Percentiles rank a stretch among this genome's conserved stretches.
Conservation (phyloP, 1,140 invertebrate species). For the Zaprionus tsacasi region DNA sequence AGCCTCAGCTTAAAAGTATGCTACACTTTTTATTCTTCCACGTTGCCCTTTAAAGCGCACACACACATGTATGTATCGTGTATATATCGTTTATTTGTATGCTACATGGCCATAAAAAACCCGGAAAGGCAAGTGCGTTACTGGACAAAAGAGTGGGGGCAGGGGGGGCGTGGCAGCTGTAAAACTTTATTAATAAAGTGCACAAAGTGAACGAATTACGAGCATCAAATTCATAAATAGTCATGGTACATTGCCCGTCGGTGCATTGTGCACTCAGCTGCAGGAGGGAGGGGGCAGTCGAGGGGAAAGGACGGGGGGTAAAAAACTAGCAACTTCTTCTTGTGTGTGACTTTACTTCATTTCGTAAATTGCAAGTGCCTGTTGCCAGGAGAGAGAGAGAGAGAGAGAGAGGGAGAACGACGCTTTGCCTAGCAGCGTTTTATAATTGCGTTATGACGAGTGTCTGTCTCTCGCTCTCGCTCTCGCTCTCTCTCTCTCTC, state of each 20-base stretch:
- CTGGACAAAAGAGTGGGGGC: slow-evolving; percentile 6
- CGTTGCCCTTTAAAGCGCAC: slow-evolving; percentile 21
- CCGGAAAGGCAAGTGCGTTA: background rate
- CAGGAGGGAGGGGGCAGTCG: background rate
- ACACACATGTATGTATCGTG: background rate
- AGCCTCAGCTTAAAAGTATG: slow-evolving; percentile 43
- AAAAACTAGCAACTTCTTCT: slow-evolving; percentile 44
- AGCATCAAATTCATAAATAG: slow-evolving; percentile 59
- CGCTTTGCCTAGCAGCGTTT: slow-evolving; percentile 56
- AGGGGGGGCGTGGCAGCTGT: slow-evolving; percentile 14
- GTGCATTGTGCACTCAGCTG: slow-evolving; percentile 41
- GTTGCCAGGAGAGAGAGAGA: slow-evolving; percentile 42
- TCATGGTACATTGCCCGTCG: slow-evolving; percentile 55
- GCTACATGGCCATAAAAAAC: slow-evolving; percentile 26
- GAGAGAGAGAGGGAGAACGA: background rate
- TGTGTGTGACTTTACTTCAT: slow-evolving; percentile 65
- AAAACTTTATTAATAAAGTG: slow-evolving; percentile 79
- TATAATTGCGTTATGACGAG: slow-evolving; percentile 71
- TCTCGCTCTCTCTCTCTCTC: slow-evolving; percentile 2
- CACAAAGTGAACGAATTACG: slow-evolving; percentile 73
- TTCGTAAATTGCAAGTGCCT: slow-evolving; percentile 71
- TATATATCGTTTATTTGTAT: slow-evolving; percentile 2
- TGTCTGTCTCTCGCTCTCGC: slow-evolving; percentile 20
- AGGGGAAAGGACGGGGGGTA: too few relatives aligned
- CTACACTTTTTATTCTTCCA: slow-evolving; percentile 27